These are phyloP conservation scores for Bradypodion ventrale DNA, from an alignment of 2,797 vertebrate species.

Conservation along the genomic window DNA sequence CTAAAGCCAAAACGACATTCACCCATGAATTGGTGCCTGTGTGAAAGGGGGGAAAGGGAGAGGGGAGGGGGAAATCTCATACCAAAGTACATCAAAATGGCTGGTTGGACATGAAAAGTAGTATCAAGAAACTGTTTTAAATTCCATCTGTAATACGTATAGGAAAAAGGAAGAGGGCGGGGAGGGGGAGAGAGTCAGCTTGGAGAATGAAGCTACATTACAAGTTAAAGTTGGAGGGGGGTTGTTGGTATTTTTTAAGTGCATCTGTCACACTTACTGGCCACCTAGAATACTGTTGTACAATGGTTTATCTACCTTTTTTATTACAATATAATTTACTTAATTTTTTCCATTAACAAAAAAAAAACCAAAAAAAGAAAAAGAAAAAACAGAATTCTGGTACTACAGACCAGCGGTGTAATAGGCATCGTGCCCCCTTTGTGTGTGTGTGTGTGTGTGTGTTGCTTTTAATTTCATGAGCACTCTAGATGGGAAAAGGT, in stretches of 20 bases:
- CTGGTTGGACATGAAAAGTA: slow-evolving; percentile 83
- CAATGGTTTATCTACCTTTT: slow-evolving; percentile 92
- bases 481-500: slow-evolving; percentile 90
- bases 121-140: slow-evolving; percentile 87
- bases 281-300: slow-evolving; percentile 98
- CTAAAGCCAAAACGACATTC: slow-evolving; percentile 85
- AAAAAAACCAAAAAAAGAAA: no score
- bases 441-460: slow-evolving; percentile 63
- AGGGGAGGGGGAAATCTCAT: slow-evolving; percentile 50
- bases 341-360: slow-evolving; percentile 92
- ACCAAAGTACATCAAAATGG: slow-evolving; percentile 79
- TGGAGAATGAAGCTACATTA: slow-evolving; percentile 88
- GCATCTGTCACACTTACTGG: slow-evolving; percentile 84
- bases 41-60: slow-evolving; percentile 52
- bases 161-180: slow-evolving; percentile 79
- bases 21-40: slow-evolving; percentile 65
- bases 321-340: slow-evolving; percentile 99
- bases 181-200: slow-evolving; percentile 78
- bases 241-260: slow-evolving; percentile 74
- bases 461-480: slow-evolving; percentile 89
- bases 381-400: slow-evolving; percentile 89
- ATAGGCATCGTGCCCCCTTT: slow-evolving; percentile 83
- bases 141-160: slow-evolving; percentile 81
- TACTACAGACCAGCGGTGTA: slow-evolving; percentile 87
- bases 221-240: slow-evolving; percentile 86